Base-by-base conservation (phyloP, 2,113 vertebrate genomes). In the Menura novaehollandiae region DNA sequence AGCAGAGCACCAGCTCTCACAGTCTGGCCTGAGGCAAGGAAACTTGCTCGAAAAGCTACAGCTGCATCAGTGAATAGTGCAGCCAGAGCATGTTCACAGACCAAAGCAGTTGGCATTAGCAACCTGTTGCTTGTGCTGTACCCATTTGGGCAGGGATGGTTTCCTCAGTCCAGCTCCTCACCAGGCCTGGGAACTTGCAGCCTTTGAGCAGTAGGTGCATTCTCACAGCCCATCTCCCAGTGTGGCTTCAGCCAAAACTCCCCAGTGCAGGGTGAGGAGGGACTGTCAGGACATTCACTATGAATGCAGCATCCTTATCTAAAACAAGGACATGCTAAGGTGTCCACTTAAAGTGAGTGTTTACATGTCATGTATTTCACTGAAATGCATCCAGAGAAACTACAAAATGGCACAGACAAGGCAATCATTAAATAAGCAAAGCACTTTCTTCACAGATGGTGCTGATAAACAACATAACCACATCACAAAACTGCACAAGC, bases 181-280 rank as follows among this genome's bases (percentile, higher is more conserved):
- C 15, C 2, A 0, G 30, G 26, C 32, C 30, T 78, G 44, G 51
- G 41, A 51, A 56, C 19, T 4, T 1, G 60, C 66, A 71, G 43
- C 27, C 41, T 14, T 10, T 27, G 41, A 74, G 46, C 30, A 1
- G 20, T 11, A 17, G 47, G 5, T 62, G 7, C 21, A 23, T 27
- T 58, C n/a, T 51, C 13, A 7, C 27, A 66, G 74, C 28, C 49
- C 51, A 11, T 20, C 17, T 79, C 66, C 46, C 84, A 56, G 13
- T 0, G 0, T 7, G 17, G 26, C 41, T 80, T 66, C 35, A 53
- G 53, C 24, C 58, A 66, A 46, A 79, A 79, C 13, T 44, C 18
- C 23, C 20, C 14, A 7, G 4, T 3, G 9, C 3, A 0, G 10
- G 33, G 52, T 72, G 43, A 79, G 47, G 28, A 49, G 56, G 37